These are phyloP conservation scores for Lithophane leautieri DNA, from an alignment of 2,888 invertebrate species.

Conservation along the genomic window DNA sequence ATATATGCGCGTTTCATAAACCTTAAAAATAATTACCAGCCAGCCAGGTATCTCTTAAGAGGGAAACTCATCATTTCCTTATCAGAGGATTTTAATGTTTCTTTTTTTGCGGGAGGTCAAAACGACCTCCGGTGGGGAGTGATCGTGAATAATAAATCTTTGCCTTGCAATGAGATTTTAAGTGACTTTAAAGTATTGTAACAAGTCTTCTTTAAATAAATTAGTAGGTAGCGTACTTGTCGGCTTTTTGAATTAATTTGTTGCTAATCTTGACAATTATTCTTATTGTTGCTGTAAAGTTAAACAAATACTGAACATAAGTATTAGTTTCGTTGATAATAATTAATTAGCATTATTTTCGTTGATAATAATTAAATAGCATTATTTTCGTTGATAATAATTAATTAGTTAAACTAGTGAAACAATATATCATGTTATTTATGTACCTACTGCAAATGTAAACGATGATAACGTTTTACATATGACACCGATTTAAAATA, in stretches of 20 bases:
- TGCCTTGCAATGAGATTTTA: slow-evolving; percentile 62
- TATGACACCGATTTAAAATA: slow-evolving; percentile 17
- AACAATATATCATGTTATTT: background rate
- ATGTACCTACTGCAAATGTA: background rate
- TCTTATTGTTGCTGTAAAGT: background rate
- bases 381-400: too few species aligned
- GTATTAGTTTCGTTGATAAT: background rate
- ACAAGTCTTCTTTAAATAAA: slow-evolving; percentile 52
- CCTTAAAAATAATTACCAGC: slow-evolving; percentile 4
- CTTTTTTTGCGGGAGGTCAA: slow-evolving; percentile 57
- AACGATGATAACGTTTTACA: background rate
- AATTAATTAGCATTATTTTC: background rate
- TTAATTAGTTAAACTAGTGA: too few species aligned
- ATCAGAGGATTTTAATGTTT: slow-evolving; percentile 42
- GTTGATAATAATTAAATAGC: too few species aligned
- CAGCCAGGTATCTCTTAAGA: slow-evolving; percentile 23
- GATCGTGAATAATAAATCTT: slow-evolving; percentile 67
- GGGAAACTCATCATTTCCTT: slow-evolving; percentile 56
- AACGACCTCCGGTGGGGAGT: slow-evolving; percentile 51
- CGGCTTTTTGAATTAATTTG: slow-evolving; percentile 35
- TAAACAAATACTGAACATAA: background rate
- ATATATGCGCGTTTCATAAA: slow-evolving; percentile 32
- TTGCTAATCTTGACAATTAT: slow-evolving; percentile 6
- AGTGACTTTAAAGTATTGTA: slow-evolving; percentile 53
- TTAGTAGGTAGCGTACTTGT: slow-evolving; percentile 25